These are phyloP conservation scores for Peromyscus californicus DNA, from an alignment of 2,113 vertebrate genomes.

Conservation along the genomic window DNA sequence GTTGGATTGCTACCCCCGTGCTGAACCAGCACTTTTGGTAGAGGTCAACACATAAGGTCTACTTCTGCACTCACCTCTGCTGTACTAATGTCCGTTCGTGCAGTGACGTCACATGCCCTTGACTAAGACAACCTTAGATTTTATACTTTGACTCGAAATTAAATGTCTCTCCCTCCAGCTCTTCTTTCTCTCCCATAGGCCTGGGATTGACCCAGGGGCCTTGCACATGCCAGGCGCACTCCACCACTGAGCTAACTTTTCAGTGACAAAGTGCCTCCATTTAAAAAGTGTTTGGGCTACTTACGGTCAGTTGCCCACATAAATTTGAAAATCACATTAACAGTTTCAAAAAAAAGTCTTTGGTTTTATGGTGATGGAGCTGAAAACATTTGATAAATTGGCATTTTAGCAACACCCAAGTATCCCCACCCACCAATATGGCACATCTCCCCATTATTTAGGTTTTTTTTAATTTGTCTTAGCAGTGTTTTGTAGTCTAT, in stretches of 20 bases:
- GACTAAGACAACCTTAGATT: not conserved
- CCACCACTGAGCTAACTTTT: not conserved
- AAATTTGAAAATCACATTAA: not conserved
- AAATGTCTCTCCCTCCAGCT: no score
- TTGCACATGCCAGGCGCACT: no score
- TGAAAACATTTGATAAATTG: not conserved
- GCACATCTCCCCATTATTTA: not conserved
- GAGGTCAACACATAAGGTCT: not conserved
- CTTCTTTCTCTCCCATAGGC: no score
- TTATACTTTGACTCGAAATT: not conserved
- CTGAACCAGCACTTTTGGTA: not conserved
- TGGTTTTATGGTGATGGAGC: not conserved
- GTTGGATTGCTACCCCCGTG: not conserved
- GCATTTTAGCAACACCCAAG: not conserved
- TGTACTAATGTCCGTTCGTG: not conserved
- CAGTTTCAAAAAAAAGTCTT: not conserved
- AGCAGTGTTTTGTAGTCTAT: not conserved
- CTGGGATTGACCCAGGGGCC: not conserved
- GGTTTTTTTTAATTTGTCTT: not conserved
- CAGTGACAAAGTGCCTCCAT: not conserved
- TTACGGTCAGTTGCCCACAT: not conserved
- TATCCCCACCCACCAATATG: not conserved
- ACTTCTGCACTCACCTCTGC: not conserved
- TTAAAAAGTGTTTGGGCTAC: not conserved
- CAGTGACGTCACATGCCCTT: not conserved